phyloP scores from a whole-genome alignment of 2,113 vertebrate species.

The Aegotheles bennettii region DNA sequence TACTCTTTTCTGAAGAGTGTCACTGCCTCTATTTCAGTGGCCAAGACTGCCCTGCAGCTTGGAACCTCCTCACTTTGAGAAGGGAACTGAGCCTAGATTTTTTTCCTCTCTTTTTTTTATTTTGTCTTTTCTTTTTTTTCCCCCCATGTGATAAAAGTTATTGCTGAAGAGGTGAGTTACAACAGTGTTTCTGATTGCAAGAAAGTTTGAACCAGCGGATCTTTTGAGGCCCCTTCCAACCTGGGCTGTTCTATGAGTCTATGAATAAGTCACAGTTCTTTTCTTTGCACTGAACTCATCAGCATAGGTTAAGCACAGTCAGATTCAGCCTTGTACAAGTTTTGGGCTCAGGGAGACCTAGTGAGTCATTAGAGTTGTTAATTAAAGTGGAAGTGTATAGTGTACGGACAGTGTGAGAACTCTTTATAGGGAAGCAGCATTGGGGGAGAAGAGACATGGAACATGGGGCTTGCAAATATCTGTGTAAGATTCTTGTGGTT shows the following conservation, averaged over 20 bases:
- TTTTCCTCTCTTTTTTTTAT: no score
- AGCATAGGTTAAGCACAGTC: background rate
- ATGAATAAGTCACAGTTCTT: background rate
- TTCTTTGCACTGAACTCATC: background rate
- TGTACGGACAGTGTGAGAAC: background rate
- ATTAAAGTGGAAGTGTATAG: background rate
- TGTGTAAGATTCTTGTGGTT: background rate
- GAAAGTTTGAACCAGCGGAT: background rate
- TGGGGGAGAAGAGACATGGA: background rate
- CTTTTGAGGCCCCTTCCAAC: background rate
- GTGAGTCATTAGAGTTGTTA: background rate
- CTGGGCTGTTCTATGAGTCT: background rate
- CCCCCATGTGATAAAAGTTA: background rate
- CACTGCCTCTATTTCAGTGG: background rate
- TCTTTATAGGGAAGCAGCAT: background rate
- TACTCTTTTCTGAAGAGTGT: background rate
- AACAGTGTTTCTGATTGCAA: background rate
- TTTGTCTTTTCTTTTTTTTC: background rate
- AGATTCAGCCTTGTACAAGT: background rate
- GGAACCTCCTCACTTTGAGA: background rate
- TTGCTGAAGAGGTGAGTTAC: background rate
- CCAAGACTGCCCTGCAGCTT: background rate
- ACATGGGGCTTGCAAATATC: accelerated
- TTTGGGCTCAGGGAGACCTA: background rate
- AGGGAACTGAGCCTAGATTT: background rate